Base-by-base conservation (phyloP, 1,140 invertebrate species). In the Cotesia vestalis region DNA sequence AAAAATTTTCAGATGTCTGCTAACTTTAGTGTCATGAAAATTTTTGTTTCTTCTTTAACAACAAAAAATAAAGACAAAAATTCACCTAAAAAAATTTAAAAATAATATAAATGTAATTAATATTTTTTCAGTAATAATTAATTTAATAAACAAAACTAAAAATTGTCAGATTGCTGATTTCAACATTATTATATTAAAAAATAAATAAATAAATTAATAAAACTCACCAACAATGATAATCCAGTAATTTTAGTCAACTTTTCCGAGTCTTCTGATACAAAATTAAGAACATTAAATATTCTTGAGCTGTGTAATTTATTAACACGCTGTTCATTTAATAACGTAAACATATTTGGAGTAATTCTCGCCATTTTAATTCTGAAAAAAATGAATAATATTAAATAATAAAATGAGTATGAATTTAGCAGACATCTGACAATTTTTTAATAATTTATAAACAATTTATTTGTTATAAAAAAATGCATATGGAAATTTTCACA, bases 201-300 rank as follows among this genome's bases (percentile, higher is more conserved):
- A 27, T n/a, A 20, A 9, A 14, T 12, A 17, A 5, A 8, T 11
- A 6, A n/a, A 52, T 1, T 38, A 63, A 35, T 20, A 66, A 38
- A 8, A 11, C 53, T 53, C 82, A 90, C 89, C 81, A 84, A 88
- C 61, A 84, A 87, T 3, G 80, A 66, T 66, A 89, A 77, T 55
- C 78, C 75, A 4, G 85, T 84, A 46, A 82, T 78, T 51, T 76
- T 83, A 9, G 79, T 75, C 35, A 90, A 78, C 69, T 83, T 81
- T 52, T 87, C 82, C 20, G 81, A 78, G 73, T 90, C 87, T 73
- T 89, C 85, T 73, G 86, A 73, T 52, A 92, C 79, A 81, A 92
- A 92, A 78, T 92, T 89, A 52, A 88, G 73, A 14, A 90, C 80
- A 35, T 89, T 91, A 72, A 72, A 83, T 66, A 92, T 89, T 55